Percentiles rank a stretch among this genome's conserved stretches.
Conservation (phyloP, 2,113 vertebrate species). For the Rhea americana region DNA sequence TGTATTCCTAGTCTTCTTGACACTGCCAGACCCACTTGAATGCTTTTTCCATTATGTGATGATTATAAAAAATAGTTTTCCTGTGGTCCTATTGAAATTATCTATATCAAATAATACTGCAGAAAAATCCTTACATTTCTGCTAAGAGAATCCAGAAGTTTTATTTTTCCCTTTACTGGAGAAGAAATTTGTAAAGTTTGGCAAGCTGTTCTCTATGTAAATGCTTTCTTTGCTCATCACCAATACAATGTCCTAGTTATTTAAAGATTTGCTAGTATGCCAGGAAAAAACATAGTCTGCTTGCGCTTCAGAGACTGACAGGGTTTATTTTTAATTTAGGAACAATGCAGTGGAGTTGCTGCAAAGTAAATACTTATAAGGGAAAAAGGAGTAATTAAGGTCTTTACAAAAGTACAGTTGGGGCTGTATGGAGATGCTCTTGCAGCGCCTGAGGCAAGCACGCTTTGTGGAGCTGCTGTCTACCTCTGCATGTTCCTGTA, state of each 20-base stretch:
- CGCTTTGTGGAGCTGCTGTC: background rate
- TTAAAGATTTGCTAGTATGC: background rate
- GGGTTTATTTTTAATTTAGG: constrained; percentile 16
- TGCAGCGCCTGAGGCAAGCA: background rate
- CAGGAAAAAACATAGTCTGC: background rate
- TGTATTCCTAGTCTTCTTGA: background rate
- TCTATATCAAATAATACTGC: background rate
- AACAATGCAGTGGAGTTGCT: background rate
- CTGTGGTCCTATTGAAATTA: background rate
- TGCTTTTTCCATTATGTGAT: background rate
- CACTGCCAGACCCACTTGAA: background rate
- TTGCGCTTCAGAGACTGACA: background rate
- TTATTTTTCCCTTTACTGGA: background rate
- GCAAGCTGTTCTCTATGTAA: background rate
- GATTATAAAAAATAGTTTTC: background rate
- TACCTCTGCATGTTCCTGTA: rapidly evolving
- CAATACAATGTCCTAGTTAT: background rate
- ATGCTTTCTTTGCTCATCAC: background rate
- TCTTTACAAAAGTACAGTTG: background rate
- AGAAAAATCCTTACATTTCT: background rate
- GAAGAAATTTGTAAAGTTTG: constrained; percentile 4
- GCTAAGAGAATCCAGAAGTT: background rate
- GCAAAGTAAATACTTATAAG: background rate
- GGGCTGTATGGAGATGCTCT: background rate
- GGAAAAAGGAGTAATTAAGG: background rate